These are phyloP conservation scores for Lampris incognitus DNA, from an alignment of 2,113 vertebrate genomes.

Conservation along the genomic window DNA sequence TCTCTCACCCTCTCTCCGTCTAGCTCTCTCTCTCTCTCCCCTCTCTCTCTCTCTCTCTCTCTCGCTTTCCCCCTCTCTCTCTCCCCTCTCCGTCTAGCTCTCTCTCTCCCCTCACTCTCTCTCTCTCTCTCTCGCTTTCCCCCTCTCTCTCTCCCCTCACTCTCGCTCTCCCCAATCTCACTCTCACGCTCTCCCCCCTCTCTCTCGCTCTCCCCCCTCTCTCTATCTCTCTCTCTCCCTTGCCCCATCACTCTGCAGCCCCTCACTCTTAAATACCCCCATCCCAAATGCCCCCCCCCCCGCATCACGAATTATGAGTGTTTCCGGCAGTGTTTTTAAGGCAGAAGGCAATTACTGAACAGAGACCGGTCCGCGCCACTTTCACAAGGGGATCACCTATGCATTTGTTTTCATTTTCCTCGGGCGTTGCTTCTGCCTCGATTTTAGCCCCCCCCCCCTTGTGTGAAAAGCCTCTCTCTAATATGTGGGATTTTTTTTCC, in stretches of 20 bases:
- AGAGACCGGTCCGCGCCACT: conserved; percentile 45
- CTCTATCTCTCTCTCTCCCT: no score
- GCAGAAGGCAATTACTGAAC: conserved; percentile 71
- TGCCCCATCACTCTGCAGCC: no score
- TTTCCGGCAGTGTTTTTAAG: conserved; percentile 57
- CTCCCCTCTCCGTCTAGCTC: no score
- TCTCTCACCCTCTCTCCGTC: no score
- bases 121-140: no score
- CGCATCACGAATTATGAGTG: conserved; percentile 72
- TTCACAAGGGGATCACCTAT: conserved; percentile 72
- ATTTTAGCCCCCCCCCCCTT: conserved; percentile 55
- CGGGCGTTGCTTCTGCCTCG: conserved; percentile 62
- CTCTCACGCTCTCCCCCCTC: no score
- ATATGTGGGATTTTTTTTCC: conserved; percentile 39
- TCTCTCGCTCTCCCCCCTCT: no score
- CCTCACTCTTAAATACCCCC: no score
- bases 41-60: conserved; percentile 31
- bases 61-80: conserved; percentile 20
- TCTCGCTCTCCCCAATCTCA: no score
- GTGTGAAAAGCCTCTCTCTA: conserved; percentile 58
- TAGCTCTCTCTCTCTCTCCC: conserved; percentile 25
- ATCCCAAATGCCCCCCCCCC: conserved; percentile 5
- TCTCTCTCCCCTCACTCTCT: conserved; percentile 18
- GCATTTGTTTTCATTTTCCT: conserved; percentile 77
- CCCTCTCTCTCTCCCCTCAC: no score